A percentile compares a stretch with the other conserved stretches of the same genome.
phyloP scores from a whole-genome alignment of 2,797 vertebrate genomes.

The Ataeniobius toweri region DNA sequence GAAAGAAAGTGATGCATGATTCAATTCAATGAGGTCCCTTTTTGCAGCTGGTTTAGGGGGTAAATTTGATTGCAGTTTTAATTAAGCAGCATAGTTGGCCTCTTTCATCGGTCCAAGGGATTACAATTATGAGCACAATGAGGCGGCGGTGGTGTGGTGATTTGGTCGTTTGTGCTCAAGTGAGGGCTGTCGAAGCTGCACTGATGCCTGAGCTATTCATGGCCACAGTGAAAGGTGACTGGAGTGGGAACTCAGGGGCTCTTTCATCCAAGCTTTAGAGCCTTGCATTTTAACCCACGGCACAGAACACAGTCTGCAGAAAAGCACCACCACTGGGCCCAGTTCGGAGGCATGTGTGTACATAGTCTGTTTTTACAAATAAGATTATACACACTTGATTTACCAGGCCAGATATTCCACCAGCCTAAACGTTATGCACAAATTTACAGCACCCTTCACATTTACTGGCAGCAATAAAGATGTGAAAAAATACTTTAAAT shows the following conservation, averaged over 20 bases:
- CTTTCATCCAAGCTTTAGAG: conserved; percentile 40
- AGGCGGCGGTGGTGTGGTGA: conserved; percentile 62
- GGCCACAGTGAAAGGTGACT: conserved; percentile 38
- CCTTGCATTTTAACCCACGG: conserved; percentile 7
- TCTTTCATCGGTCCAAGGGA: conserved; percentile 79
- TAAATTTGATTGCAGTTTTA: conserved; percentile 82
- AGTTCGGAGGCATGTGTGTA: not conserved
- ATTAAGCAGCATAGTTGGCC: conserved; percentile 77
- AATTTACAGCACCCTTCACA: not conserved
- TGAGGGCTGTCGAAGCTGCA: conserved; percentile 58
- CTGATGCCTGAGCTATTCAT: conserved; percentile 52
- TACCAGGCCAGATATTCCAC: not conserved
- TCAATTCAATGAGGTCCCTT: conserved; percentile 77
- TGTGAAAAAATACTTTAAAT: not conserved
- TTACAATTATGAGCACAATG: conserved; percentile 80
- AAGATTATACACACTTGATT: not conserved
- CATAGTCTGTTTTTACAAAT: not conserved
- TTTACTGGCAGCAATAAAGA: not conserved
- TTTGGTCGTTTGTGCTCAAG: conserved; percentile 68
- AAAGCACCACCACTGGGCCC: not conserved
- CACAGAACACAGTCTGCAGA: not conserved
- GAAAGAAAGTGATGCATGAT: conserved; percentile 71
- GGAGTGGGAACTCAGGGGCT: conserved; percentile 35
- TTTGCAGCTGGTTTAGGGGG: conserved; percentile 72
- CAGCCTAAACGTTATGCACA: not conserved